Conservation (phyloP, 1,140 invertebrate species). For the Psilanteris sp. region DNA sequence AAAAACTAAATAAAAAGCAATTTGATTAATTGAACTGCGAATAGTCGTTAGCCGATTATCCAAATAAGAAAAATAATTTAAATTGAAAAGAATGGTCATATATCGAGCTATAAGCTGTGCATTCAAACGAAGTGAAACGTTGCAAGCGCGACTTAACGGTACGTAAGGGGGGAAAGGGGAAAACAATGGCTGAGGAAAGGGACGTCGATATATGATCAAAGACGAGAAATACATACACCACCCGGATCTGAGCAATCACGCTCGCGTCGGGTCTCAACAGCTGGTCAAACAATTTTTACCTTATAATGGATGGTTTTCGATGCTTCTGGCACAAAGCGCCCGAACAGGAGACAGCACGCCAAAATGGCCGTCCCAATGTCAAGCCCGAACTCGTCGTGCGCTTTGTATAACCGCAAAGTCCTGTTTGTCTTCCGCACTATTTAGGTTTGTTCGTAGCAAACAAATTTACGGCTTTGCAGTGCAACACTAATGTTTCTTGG, state of each 20-base stretch:
- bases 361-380: slow-evolving; percentile 54
- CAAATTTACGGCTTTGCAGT: slow-evolving; percentile 1
- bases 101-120: too few relatives aligned
- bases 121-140: slow-evolving; percentile 5
- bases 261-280: too few relatives aligned
- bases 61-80: too few relatives aligned
- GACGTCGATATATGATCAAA: too few relatives aligned
- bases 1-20: too few relatives aligned
- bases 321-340: slow-evolving; percentile 17
- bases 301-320: slow-evolving; percentile 29
- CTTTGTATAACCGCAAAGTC: slow-evolving; percentile 19
- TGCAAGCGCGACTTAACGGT: slow-evolving; percentile 34
- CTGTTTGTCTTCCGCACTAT: slow-evolving; percentile 1
- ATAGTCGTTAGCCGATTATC: too few relatives aligned
- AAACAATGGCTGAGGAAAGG: neutral
- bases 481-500: slow-evolving; percentile 25
- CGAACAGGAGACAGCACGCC: slow-evolving; percentile 24
- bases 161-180: neutral
- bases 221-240: too few relatives aligned
- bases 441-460: neutral
- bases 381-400: slow-evolving; percentile 34
- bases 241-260: too few relatives aligned
- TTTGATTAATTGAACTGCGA: too few relatives aligned
- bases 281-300: slow-evolving; percentile 9
- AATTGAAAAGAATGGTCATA: too few relatives aligned